Percentiles rank a stretch among this genome's conserved stretches.
These are phyloP conservation scores for Bellardia bayeri DNA, from an alignment of 2,888 invertebrate genomes.

Conservation along the genomic window DNA sequence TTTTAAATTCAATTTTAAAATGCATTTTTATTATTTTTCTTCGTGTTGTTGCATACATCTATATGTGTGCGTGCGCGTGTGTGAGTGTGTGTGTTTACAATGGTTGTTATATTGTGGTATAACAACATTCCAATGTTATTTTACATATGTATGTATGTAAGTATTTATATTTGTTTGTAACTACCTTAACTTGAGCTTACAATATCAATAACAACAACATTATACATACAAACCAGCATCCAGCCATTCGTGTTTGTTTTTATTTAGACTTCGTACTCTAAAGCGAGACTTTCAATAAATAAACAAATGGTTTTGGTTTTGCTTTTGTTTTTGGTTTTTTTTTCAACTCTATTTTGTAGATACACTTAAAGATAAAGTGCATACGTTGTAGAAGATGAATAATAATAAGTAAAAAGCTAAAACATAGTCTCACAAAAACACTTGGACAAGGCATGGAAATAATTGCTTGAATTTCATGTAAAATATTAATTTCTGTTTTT, in stretches of 20 bases:
- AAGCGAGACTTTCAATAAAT: constrained; percentile 66
- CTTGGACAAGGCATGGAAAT: neutral
- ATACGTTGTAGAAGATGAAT: constrained; percentile 42
- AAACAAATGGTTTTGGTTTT: constrained; percentile 54
- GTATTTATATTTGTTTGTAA: neutral
- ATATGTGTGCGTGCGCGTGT: constrained; percentile 4
- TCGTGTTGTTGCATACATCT: constrained; percentile 17
- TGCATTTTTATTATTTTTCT: constrained; percentile 59
- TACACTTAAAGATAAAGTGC: constrained; percentile 63
- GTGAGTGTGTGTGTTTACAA: constrained; percentile 26
- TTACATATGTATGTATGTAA: constrained; percentile 59
- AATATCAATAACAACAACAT: constrained; percentile 39
- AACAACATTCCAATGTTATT: constrained; percentile 73
- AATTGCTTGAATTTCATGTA: constrained; percentile 15
- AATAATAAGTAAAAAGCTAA: constrained; percentile 26
- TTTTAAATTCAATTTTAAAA: constrained; percentile 63
- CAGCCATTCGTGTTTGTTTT: constrained; percentile 41
- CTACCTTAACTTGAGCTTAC: constrained; percentile 58
- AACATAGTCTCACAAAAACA: neutral
- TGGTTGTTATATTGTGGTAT: constrained; percentile 60
- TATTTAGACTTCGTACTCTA: constrained; percentile 36
- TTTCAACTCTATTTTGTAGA: constrained; percentile 39
- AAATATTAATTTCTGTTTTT: constrained; percentile 10
- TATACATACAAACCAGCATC: constrained; percentile 38
- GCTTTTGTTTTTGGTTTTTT: neutral